phyloP scores from a whole-genome alignment of 2,888 invertebrate species.

The Drosophila emarginata region DNA sequence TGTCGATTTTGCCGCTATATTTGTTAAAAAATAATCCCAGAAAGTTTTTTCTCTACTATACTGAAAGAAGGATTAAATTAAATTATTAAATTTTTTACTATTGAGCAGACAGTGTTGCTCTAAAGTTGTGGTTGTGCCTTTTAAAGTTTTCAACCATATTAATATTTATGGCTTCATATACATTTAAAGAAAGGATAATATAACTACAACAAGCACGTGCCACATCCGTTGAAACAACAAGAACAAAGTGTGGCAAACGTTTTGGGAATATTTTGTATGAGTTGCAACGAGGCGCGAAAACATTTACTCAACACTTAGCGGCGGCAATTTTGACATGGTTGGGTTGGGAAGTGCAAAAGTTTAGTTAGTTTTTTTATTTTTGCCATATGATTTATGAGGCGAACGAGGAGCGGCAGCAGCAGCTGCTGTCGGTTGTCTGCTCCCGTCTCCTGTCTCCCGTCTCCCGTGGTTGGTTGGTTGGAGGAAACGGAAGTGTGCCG shows the following conservation, averaged over 20 bases:
- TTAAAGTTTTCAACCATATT: not conserved
- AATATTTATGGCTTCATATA: conserved; percentile 28
- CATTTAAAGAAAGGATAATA: conserved; percentile 21
- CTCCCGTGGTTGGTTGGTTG: conserved; percentile 17
- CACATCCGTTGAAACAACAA: conserved; percentile 50
- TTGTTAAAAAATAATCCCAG: no score
- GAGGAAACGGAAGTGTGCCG: conserved; percentile 57
- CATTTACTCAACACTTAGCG: conserved; percentile 77
- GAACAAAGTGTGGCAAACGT: conserved; percentile 40
- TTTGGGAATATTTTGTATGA: conserved; percentile 60
- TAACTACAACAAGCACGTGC: conserved; percentile 51
- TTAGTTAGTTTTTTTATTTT: conserved; percentile 45
- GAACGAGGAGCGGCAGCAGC: conserved; percentile 38
- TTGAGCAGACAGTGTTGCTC: not conserved
- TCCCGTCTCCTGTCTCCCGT: conserved; percentile 9
- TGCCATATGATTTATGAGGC: conserved; percentile 72
- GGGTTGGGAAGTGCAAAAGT: conserved; percentile 54
- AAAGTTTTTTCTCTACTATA: no score
- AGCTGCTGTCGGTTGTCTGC: conserved; percentile 34
- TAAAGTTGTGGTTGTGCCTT: not conserved
- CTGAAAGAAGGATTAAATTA: not conserved
- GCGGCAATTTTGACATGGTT: conserved; percentile 58
- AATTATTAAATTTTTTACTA: not conserved
- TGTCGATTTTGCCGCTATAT: no score
- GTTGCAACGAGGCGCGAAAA: conserved; percentile 74